Evolutionary conservation across 2,113 vertebrate species (phyloP), one percentile per base, ranked within the genome.

Genomic region (Trinectes maculatus): DNA sequence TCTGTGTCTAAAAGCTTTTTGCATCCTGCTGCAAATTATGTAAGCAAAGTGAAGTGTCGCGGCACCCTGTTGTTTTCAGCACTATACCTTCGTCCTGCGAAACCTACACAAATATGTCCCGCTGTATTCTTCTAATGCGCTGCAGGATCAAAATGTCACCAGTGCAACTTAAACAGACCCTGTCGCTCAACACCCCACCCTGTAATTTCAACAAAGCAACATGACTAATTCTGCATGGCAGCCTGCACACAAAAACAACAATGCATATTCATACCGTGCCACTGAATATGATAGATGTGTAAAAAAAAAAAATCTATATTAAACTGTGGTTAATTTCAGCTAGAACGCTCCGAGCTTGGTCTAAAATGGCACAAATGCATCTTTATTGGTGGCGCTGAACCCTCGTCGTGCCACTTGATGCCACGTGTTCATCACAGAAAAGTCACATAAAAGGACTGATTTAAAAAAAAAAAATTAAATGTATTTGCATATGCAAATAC

Each of bases 1-100:
- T 91, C 79, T 91, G 91, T 90, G 91, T 93, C 91, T 93, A 93
- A 93, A 93, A 93, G 92, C 92, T 93, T 92, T 92, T 92, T 89
- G 89, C 87, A 86, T 92, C 92, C 85, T 86, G 86, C 84, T 79
- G 91, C 86, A 89, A 91, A 92, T 92, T 87, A 92, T 91, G 89
- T 91, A 92, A 92, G 91, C 90, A 87, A 87, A 92, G 88, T 82
- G 85, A 92, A 91, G 91, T 89, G 91, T 91, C 89, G 80, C 74
- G 44, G 71, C 82, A 86, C 89, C 90, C 88, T 82, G 86, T 91
- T 93, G 92, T 93, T 90, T 90, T 74, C 71, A 89, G 85, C 85
- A 84, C 80, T 71, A 82, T 87, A 91, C 85, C 87, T 83, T 91
- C 85, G 87, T 90, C 87, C 84, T 76, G 86, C 60, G 78, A 90